Base-by-base conservation (phyloP, 1,140 invertebrate genomes). In the Sogatella furcifera region DNA sequence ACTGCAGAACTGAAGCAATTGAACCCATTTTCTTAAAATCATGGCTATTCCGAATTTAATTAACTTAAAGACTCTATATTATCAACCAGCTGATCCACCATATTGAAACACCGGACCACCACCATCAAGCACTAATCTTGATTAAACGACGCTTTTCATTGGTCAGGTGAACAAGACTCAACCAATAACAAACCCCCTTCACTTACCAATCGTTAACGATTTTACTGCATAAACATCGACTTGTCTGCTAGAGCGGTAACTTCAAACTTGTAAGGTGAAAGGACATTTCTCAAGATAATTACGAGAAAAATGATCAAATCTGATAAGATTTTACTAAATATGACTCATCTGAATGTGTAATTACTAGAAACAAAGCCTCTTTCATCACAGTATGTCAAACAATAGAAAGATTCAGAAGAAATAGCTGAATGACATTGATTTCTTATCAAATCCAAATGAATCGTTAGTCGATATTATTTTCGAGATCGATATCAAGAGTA, bases 1-100 rank as follows among this genome's bases (percentile, higher is more conserved):
- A 94, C 77, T 92, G 88, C 70, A 90, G 80, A 76, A 90, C 87
- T 70, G 89, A 91, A 78, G 88, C 88, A 77, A 91, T 90, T 70
- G 88, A 89, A 75, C 89, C 89, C 89, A 90, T 90, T 69, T 65
- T 71, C 70, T 66, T 59, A 66, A 65, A 69, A 67, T 70, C 73
- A 76, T 74, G 69, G 73, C 74, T 76, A 62, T 53, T 74, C 62
- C 68, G 70, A 76, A 76, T 73, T 69, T 73, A 74, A 71, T 70
- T 69, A 65, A 66, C 66, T 64, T 65, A 70, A 71, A 75, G 73
- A 64, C 66, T 70, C 71, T 74, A 73, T 74, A 74, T 74, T 69
- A 19, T 73, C 74, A 74, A 76, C 76, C 77, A 78, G 77, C 76
- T 78, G 76, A 78, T 78, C 76, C 76, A 77, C 76, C 76, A 78